Evolutionary conservation across 1,140 invertebrate genomes (phyloP), one percentile per base, ranked within the genome.

Genomic region (Pogonomyrmex californicus): DNA sequence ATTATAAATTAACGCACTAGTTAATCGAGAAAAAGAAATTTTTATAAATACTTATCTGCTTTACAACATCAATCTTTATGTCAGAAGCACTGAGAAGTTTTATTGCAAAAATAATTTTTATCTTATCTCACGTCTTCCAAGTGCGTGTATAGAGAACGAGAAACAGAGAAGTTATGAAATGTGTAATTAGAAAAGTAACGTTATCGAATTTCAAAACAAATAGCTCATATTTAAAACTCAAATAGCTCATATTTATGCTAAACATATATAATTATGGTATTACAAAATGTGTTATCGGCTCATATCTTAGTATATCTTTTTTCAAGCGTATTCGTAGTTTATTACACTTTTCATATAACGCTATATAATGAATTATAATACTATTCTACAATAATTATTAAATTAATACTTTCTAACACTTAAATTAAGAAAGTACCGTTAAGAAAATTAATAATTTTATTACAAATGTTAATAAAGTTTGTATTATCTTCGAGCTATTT

Each of bases 101-200:
- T 30, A 23, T 62, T 60, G 68, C 10, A 83, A 83, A 83, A 83
- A 83, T 83, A 83, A 73, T 47, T 60, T 73, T 73, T 47, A 44
- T 81, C 23, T 38, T 83, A 47, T 49, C 51, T 33, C 10, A 17
- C 10, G 12, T 62, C 33, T 68, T 62, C 17, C 17, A 38, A 75
- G n/a, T 60, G n/a, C 2, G 38, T 49, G 38, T 62, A 4, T 44
- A 47, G 7, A 44, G 56, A 36, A 23, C 9, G 30, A 54, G 17
- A n/a, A 75, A 49, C 44, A 3, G 12, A 82, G 12, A 83, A 58
- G 7, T 56, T 68, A 36, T 60, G n/a, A 36, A 66, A 17, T 4
- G 4, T 3, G n/a, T 17, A 41, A 30, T 36, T 58, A 58, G 4
- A 23, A 70, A 56, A 56, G 10, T 54, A 54, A 38, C 4, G 12